A percentile compares a stretch with the other conserved stretches of the same genome.
Conservation (phyloP, 2,888 invertebrate genomes). For the Neocrepidodera transversa region DNA sequence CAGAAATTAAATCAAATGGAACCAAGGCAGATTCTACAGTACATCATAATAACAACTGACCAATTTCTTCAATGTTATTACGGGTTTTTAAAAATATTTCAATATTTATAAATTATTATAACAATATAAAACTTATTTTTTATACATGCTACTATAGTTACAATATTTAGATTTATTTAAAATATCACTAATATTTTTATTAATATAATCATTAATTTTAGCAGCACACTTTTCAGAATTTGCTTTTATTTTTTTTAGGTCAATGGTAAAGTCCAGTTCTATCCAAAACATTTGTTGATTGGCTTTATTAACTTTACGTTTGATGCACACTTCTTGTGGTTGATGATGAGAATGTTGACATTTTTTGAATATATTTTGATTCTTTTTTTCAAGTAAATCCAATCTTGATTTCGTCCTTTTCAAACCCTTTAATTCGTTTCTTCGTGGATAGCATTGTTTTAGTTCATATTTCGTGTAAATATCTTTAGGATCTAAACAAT, state of each 20-base stretch:
- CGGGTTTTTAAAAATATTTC: too few species aligned
- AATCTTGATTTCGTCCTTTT: background rate
- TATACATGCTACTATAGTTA: background rate
- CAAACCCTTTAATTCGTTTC: background rate
- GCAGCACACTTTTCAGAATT: conserved; percentile 9
- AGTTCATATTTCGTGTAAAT: background rate
- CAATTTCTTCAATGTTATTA: too few species aligned
- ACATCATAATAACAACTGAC: too few species aligned
- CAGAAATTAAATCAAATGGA: too few species aligned
- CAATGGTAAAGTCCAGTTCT: background rate
- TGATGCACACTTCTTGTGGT: background rate
- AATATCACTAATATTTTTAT: conserved; percentile 1
- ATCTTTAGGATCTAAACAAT: background rate
- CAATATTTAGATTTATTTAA: conserved; percentile 4
- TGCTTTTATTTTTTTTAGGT: conserved; percentile 3
- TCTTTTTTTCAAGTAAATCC: background rate
- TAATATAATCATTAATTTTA: background rate
- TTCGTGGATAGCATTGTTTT: conserved; percentile 6
- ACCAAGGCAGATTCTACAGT: too few species aligned
- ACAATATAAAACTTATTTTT: background rate
- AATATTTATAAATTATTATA: too few species aligned
- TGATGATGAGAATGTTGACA: conserved; percentile 1
- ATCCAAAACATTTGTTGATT: conserved; percentile 15
- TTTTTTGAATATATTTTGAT: background rate
- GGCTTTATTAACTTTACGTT: conserved; percentile 3